Evolutionary conservation across 2,113 vertebrate species (phyloP).

Genomic region (Diadophis punctatus): DNA sequence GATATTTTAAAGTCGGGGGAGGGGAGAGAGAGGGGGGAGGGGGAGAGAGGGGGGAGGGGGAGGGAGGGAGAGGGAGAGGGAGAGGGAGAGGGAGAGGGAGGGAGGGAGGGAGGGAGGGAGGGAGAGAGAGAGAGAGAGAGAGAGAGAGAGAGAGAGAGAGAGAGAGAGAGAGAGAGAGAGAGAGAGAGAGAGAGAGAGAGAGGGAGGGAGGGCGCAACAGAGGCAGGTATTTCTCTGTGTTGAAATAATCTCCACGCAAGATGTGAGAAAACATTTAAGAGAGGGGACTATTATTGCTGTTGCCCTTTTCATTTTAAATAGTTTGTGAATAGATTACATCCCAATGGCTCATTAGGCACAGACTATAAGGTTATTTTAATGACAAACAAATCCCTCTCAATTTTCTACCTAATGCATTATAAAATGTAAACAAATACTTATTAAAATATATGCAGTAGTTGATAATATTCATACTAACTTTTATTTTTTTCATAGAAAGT

Average conservation of each 20-base stretch:
- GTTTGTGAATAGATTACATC: neutral
- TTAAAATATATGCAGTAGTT: neutral
- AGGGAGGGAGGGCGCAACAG: neutral
- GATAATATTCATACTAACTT: neutral
- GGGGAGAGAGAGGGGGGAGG: no score
- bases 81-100: no score
- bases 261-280: neutral
- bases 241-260: neutral
- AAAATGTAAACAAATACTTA: slow-evolving; percentile 24
- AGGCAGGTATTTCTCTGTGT: neutral
- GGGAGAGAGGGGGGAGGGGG: no score
- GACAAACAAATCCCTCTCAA: slow-evolving; percentile 4
- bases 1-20: no score
- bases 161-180: neutral
- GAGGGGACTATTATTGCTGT: neutral
- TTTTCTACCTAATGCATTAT: neutral
- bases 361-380: slow-evolving; percentile 12
- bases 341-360: slow-evolving; percentile 18
- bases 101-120: neutral
- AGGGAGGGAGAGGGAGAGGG: no score
- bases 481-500: neutral
- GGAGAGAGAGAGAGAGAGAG: neutral
- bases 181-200: no score
- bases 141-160: neutral
- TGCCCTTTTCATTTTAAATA: slow-evolving; percentile 20